These are phyloP conservation scores for Cataglyphis albicans DNA, from an alignment of 2,888 invertebrate species.

Conservation along the genomic window DNA sequence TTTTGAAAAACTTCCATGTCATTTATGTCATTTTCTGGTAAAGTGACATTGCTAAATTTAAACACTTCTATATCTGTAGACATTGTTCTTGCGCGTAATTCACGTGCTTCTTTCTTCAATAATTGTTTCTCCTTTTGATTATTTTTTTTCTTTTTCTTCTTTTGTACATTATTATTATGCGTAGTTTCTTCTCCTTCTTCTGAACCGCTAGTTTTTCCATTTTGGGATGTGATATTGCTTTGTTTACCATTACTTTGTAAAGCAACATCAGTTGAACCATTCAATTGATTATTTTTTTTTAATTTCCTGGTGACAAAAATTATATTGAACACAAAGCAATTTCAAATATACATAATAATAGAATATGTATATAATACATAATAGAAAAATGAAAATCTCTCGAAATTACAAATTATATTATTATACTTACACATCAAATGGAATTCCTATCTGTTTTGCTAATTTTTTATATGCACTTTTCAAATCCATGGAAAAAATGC, in stretches of 20 bases:
- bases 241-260: constrained; percentile 31
- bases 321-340: constrained; percentile 2
- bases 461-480: constrained; percentile 86
- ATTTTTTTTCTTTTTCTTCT: constrained; percentile 80
- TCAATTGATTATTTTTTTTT: constrained; percentile 78
- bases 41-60: constrained; percentile 80
- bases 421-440: constrained; percentile 75
- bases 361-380: background rate
- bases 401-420: constrained; percentile 17
- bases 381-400: constrained; percentile 19
- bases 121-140: constrained; percentile 84
- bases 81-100: constrained; percentile 85
- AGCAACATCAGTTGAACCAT: background rate
- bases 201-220: constrained; percentile 69
- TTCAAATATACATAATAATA: background rate
- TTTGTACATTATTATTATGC: constrained; percentile 75
- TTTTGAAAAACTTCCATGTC: constrained; percentile 66
- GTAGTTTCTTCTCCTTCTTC: constrained; percentile 66
- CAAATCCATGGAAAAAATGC: constrained; percentile 85
- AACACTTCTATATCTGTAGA: constrained; percentile 85
- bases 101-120: constrained; percentile 86
- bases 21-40: constrained; percentile 63
- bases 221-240: constrained; percentile 60
- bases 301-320: constrained; percentile 59
- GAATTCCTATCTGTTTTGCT: constrained; percentile 84